Percentiles rank a stretch among this genome's conserved stretches.
Conservation (phyloP, 23 tunicate genomes). For the Botrylloides violaceus region DNA sequence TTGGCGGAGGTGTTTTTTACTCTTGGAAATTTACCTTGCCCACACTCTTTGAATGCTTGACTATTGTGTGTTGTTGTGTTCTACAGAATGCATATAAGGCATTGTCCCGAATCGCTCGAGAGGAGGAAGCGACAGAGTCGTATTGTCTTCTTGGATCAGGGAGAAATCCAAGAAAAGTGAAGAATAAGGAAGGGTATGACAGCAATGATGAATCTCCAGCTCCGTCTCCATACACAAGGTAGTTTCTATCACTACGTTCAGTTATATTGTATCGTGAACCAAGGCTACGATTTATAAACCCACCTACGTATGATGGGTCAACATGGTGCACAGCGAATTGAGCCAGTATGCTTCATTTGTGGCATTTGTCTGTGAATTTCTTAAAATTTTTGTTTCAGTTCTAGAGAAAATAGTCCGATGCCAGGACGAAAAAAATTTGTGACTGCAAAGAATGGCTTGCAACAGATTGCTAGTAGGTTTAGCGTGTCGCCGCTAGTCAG, state of each 20-base stretch:
- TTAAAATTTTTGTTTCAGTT: constrained; percentile 33
- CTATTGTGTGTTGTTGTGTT: too few relatives aligned
- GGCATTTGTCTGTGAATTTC: too few relatives aligned
- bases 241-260: not conserved
- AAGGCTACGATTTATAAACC: too few relatives aligned
- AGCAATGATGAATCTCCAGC: constrained; percentile 75
- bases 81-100: constrained; percentile 93
- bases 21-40: too few relatives aligned
- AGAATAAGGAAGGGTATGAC: constrained; percentile 56
- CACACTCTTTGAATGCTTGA: too few relatives aligned
- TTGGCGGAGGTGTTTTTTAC: too few relatives aligned
- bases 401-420: constrained; percentile 93
- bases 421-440: constrained; percentile 63
- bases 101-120: constrained; percentile 76
- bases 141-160: constrained; percentile 93
- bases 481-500: constrained; percentile 72
- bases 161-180: constrained; percentile 80
- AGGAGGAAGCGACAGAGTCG: constrained; percentile 67
- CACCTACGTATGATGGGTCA: too few relatives aligned
- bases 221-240: constrained; percentile 42
- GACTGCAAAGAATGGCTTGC: constrained; percentile 39
- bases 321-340: too few relatives aligned
- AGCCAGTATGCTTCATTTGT: too few relatives aligned
- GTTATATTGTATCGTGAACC: too few relatives aligned
- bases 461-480: constrained; percentile 14